phyloP scores from a whole-genome alignment of 92 coral and sea anemone species.

The Umimayanthus chanpuru region DNA sequence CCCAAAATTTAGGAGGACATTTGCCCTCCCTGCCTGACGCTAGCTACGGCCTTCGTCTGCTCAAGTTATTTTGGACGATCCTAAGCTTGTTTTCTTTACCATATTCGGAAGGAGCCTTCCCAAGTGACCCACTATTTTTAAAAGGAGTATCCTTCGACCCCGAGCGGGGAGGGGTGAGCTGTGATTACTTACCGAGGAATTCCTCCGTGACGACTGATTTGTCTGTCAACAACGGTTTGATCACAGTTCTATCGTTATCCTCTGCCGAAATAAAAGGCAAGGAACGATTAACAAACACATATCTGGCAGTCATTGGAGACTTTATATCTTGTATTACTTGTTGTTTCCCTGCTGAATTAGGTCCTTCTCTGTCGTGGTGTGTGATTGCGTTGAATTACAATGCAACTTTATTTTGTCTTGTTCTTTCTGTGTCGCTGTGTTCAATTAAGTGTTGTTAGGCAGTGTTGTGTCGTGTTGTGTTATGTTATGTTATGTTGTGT shows the following conservation, averaged over 20 bases:
- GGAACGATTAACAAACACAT: not conserved
- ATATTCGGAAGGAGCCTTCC: too few relatives aligned
- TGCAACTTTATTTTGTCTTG: too few relatives aligned
- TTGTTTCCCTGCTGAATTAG: not conserved
- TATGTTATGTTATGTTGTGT: not conserved
- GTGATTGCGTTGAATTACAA: too few relatives aligned
- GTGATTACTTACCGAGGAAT: constrained; percentile 42
- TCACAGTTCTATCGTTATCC: constrained; percentile 21
- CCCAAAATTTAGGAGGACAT: too few relatives aligned
- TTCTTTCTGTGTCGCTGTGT: too few relatives aligned
- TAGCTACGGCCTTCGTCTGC: too few relatives aligned
- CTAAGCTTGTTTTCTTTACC: too few relatives aligned
- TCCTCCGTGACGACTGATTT: constrained; percentile 41
- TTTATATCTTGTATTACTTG: too few relatives aligned
- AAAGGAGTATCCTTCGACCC: not conserved
- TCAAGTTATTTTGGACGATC: too few relatives aligned
- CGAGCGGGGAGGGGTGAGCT: not conserved
- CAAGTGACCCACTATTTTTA: not conserved
- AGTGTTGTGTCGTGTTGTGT: not conserved
- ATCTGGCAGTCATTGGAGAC: not conserved
- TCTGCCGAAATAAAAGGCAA: constrained; percentile 13
- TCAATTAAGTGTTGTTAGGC: too few relatives aligned
- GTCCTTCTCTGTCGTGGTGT: too few relatives aligned
- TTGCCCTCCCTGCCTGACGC: too few relatives aligned
- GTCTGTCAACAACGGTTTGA: constrained; percentile 49